Evolutionary conservation across 1,140 invertebrate genomes (phyloP).

Genomic region (Drosophila pruinosa): DNA sequence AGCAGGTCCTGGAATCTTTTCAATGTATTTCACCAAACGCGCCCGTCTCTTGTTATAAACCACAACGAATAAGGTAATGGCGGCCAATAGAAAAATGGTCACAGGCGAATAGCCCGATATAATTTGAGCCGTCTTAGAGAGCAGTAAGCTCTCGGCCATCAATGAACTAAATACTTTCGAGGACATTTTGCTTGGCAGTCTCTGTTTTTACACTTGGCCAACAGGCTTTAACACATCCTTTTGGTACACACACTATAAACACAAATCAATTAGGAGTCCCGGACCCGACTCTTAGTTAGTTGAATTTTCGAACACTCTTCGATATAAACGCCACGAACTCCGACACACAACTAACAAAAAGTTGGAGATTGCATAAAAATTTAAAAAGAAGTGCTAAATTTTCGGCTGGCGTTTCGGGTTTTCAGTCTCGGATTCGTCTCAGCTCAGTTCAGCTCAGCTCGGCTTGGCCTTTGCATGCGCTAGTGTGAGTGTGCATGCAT

Average conservation of each 20-base stretch:
- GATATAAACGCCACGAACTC: slow-evolving; percentile 68
- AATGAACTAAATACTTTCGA: slow-evolving; percentile 70
- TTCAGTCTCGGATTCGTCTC: slow-evolving; percentile 30
- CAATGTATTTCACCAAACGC: slow-evolving; percentile 82
- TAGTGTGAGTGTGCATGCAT: slow-evolving; percentile 21
- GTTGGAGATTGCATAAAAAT: slow-evolving; percentile 81
- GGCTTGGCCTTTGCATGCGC: slow-evolving; percentile 36
- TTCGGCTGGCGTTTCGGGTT: slow-evolving; percentile 61
- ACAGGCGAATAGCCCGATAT: slow-evolving; percentile 73
- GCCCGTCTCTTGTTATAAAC: slow-evolving; percentile 82
- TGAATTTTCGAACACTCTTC: slow-evolving; percentile 16
- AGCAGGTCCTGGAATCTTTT: slow-evolving; percentile 85
- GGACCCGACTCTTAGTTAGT: slow-evolving; percentile 19
- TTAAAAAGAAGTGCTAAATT: slow-evolving; percentile 82
- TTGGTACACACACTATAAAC: neutral
- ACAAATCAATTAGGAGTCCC: slow-evolving; percentile 4
- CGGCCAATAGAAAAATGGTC: slow-evolving; percentile 64
- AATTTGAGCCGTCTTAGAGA: slow-evolving; percentile 64
- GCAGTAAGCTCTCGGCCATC: slow-evolving; percentile 76
- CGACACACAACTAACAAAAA: slow-evolving; percentile 79
- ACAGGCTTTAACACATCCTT: slow-evolving; percentile 14
- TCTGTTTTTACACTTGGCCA: slow-evolving; percentile 6
- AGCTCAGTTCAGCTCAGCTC: slow-evolving; percentile 53
- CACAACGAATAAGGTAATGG: slow-evolving; percentile 64
- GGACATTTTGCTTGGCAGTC: slow-evolving; percentile 53